phyloP scores from a whole-genome alignment of 2,113 vertebrate genomes.

The Ictalurus punctatus region DNA sequence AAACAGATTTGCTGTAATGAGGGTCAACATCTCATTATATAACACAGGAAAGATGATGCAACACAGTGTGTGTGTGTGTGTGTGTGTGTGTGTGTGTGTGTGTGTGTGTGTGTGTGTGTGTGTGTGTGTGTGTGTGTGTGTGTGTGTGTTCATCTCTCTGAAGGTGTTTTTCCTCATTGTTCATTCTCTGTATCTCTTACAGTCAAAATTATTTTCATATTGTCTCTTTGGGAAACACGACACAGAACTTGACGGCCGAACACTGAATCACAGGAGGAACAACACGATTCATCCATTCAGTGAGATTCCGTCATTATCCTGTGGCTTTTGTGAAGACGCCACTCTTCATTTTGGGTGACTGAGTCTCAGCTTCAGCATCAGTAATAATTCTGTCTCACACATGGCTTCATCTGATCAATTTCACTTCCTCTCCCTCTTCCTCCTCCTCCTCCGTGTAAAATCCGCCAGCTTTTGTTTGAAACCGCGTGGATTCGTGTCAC shows the following conservation, averaged over 20 bases:
- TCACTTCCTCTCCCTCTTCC: background rate
- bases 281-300: background rate
- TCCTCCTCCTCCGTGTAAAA: background rate
- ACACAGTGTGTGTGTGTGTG: too few relatives aligned
- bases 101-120: background rate
- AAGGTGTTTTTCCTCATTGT: too few relatives aligned
- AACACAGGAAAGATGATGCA: background rate
- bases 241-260: background rate
- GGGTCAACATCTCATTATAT: background rate
- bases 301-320: background rate
- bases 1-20: conserved; percentile 1
- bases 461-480: background rate
- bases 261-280: background rate
- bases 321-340: background rate
- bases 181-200: background rate
- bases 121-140: background rate
- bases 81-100: too few relatives aligned
- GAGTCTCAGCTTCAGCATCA: background rate
- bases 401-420: background rate
- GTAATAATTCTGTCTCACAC: background rate
- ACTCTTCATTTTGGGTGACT: background rate
- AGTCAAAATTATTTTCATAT: background rate
- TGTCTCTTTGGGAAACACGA: background rate
- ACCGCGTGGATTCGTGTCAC: background rate
- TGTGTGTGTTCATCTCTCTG: too few relatives aligned